Evolutionary conservation across 2,888 invertebrate species (phyloP), one percentile per base, ranked within the genome.

Genomic region (Ophioninae sp.): DNA sequence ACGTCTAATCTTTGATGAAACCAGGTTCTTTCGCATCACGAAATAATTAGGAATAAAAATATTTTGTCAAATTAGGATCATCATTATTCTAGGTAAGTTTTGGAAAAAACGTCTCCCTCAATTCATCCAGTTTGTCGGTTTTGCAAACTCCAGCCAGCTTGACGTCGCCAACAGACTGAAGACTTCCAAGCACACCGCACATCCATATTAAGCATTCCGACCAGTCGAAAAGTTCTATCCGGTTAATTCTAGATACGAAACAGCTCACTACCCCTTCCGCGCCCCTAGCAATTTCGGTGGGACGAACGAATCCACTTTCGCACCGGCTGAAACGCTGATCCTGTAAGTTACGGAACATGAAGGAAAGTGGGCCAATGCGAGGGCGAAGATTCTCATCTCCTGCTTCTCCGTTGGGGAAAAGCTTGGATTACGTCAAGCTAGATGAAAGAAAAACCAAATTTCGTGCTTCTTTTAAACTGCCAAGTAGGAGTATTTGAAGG

Each of bases 291-390:
- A 6, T 13, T 59, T 21, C 37, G 21, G 8, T 17, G 23, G 77
- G 30, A 56, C 67, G 72, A 57, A 68, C 61, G 44, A 73, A 44
- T 73, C 73, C 59, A 78, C 69, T 73, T 65, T 62, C 65, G 57
- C 44, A 64, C 74, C 57, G 41, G 62, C 39, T 67, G 57, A 75
- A 83, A 50, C 41, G 69, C 82, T 79, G 74, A 82, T 82, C 69
- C 74, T 69, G 74, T 75, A 79, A 82, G 69, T 69, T 82, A 75
- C 23, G 79, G 57, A 59, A 82, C 73, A 75, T 79, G 79, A 82
- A 82, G 69, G 74, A 75, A 75, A 70, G 74, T 69, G 56, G 39
- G 74, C 37, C 44, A 70, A 41, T 23, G 61, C 44, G 30, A 77
- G 41, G 7, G 21, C 30, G 17, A 68, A 64, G 69, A 68, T 69